Conservation (phyloP, 2,888 invertebrate genomes). For the Cheilosia urbana region DNA sequence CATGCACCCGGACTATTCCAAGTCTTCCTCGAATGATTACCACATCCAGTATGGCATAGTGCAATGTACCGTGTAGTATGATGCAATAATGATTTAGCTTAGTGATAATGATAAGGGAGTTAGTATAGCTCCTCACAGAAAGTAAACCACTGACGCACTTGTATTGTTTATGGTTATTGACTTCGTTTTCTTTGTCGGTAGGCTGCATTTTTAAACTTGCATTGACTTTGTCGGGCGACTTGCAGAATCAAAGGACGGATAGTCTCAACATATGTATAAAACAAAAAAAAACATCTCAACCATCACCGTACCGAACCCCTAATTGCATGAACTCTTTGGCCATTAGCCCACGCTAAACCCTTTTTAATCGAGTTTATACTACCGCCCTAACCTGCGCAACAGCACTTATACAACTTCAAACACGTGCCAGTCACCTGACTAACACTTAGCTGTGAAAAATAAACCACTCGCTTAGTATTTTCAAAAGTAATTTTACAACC, state of each 20-base stretch:
- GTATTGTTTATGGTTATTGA: background rate
- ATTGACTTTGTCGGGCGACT: no score
- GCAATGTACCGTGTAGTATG: background rate
- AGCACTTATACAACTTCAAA: constrained; percentile 10
- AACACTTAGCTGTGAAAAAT: background rate
- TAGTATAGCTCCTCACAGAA: background rate
- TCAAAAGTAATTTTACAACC: constrained; percentile 48
- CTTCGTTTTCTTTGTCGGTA: background rate
- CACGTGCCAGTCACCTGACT: constrained; percentile 58
- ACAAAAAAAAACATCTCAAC: background rate
- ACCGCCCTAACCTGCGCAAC: background rate
- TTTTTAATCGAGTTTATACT: constrained; percentile 22
- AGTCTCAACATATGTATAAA: background rate
- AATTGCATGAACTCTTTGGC: background rate
- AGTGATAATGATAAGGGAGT: background rate
- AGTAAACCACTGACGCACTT: background rate
- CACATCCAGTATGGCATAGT: background rate
- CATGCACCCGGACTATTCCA: no score
- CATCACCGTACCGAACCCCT: background rate
- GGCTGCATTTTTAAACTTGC: no score
- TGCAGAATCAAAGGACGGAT: no score
- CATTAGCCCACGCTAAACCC: background rate
- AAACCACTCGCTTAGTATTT: constrained; percentile 37
- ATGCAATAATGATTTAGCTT: background rate
- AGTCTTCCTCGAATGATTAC: no score